Base-by-base conservation (phyloP, 2,113 vertebrate species). In the Pica pica region DNA sequence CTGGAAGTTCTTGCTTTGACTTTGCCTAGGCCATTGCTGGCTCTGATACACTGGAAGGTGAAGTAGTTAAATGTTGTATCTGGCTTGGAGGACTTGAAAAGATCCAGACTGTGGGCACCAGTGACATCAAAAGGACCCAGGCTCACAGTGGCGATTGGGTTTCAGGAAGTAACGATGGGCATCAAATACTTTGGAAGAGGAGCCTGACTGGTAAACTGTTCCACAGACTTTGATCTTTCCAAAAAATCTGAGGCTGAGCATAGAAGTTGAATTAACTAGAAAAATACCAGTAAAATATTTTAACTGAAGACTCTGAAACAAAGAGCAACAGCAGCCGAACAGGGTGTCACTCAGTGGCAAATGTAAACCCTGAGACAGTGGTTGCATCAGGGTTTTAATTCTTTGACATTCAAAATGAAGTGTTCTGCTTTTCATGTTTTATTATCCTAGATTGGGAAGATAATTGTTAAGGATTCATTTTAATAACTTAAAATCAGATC, bases 311-410 rank as follows among this genome's bases (percentile, higher is more conserved):
- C 8, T 69, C n/a, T 52, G 31, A 39, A 87, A 28, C 16, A 10
- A 41, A 57, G 20, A 49, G 18, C 8, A 46, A 0, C 11, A 26
- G 1, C 28, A 67, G 0, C 10, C 37, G 56, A 42, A 46, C 18
- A 9, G 6, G 4, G 4, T 41, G 37, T 56, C 30, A 10, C 44
- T 47, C 27, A 9, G 16, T 83, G 55, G 9, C n/a, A 88, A 27
- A 10, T 79, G 23, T 8, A 52, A 71, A 44, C 16, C 57, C 33
- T 61, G 37, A 67, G 60, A 23, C 23, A 11, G 6, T 42, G 49
- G 7, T 41, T 60, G 11, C 30, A 21, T 61, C 22, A 35, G 67
- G 23, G 3, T 10, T 46, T 87, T n/a, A 10, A 21, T 79, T 82
- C 16, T 71, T 59, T 14, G 30, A 22, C 21, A 6, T 81, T 63